Base-by-base conservation (phyloP, 2,888 invertebrate genomes). In the Cerastoderma edule region DNA sequence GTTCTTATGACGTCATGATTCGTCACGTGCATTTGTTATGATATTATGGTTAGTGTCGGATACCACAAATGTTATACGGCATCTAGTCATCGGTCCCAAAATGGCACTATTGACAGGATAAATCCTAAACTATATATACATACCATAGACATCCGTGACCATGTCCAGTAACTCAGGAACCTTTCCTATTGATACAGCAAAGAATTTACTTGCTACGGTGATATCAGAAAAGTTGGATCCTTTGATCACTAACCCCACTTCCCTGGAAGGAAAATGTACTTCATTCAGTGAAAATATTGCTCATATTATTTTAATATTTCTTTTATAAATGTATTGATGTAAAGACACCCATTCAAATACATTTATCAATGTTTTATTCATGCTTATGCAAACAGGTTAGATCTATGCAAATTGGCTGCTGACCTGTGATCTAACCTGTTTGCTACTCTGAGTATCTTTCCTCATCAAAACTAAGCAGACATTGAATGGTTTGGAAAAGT, bases 121-220 rank as follows among this genome's bases (percentile, higher is more conserved):
- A 16, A 39, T 13, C 16, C 13, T 28, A 60, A 28, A 10, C 22
- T 8, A 48, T 16, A 39, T 2, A 1, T 22, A 22, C 54, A 54
- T 65, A 69, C 74, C 35, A 44, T 56, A 74, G 24, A 74, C 68
- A 64, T 74, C 69, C 5, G 56, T 65, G 4, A 74, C 68, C n/a
- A 33, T 50, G 19, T 57, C 32, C 27, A 69, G 27, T 2, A 65
- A 27, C n/a, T 53, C 46, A 8, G 74, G 74, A 0, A 68, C 56
- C 56, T 69, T 74, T 5, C 64, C 74, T 1, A 68, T 50, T 2
- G 35, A 64, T 16, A 56, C 68, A 27, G 74, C 63, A 10, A 74
- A 53, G n/a, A 74, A 74, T n/a, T 63, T 54, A 13, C 63, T 64
- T 5, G 63, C 64, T 48, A 39, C 24, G 24, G n/a, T 24, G 19